Evolutionary conservation across 2,113 vertebrate species (phyloP), one percentile per base, ranked within the genome.

Genomic region (Datnioides undecimradiatus): DNA sequence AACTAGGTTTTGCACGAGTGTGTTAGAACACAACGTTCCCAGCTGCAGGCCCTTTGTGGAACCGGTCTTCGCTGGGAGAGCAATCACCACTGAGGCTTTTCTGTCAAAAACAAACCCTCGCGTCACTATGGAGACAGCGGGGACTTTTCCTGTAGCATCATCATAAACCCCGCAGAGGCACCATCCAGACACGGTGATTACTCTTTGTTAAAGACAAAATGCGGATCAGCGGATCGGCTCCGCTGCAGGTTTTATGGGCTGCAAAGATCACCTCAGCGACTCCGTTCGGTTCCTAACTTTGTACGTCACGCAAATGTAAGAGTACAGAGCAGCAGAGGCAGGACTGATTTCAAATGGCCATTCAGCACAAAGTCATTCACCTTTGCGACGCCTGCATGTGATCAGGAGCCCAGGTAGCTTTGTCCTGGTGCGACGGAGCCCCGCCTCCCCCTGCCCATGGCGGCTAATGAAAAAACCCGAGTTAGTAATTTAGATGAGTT

Each of bases 401-500:
- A 83, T 74, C 72, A 67, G 71, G 58, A 60, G 74, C 62, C 70
- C 16, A 66, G 45, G 63, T 76, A 70, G 63, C 81, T 83, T 38
- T 51, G 65, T 25, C 70, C 48, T n/a, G 68, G 46, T 57, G 77
- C 45, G 65, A 55, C 67, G 54, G 27, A 9, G 25, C 65, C 38
- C 33, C 83, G 71, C 89, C 88, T 45, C 46, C 70, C 64, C 82
- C 82, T 83, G 79, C 31, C 80, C 25, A 10, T 3, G 1, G 73
- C 93, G 91, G 96, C 96, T 96, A 97, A 97, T 96, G 96, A 96
- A 94, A 97, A 95, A 95, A 36, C 91, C 90, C 80, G 90, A 94
- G 96, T 96, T 94, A 96, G 96, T 97, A 96, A 97, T 98, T 96
- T 96, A 96, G 96, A 96, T 95, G 96, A 97, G 95, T 94, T 88